Percentiles rank a stretch among this genome's conserved stretches.
These are phyloP conservation scores for Bembecia ichneumoniformis DNA, from an alignment of 2,888 invertebrate genomes.

Conservation along the genomic window DNA sequence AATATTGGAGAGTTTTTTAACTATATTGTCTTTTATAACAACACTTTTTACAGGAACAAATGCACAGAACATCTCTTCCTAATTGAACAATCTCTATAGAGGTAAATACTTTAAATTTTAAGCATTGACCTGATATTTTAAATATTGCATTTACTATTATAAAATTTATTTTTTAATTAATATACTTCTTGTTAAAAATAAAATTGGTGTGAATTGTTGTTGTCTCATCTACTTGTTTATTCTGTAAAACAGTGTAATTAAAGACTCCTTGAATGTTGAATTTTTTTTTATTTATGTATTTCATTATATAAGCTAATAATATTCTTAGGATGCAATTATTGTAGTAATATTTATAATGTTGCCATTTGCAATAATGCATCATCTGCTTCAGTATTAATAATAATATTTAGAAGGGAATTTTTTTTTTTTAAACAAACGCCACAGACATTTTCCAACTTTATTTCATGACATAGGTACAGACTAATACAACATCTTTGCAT, in stretches of 20 bases:
- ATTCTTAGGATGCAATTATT: too few species aligned
- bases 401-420: too few species aligned
- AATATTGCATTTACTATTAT: constrained; percentile 17
- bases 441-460: too few species aligned
- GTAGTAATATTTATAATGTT: too few species aligned
- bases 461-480: too few species aligned
- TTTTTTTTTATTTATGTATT: not conserved
- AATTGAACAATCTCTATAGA: constrained; percentile 29
- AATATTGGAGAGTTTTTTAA: constrained; percentile 56
- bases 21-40: constrained; percentile 55
- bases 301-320: not conserved
- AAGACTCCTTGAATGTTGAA: constrained; percentile 40
- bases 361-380: too few species aligned
- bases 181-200: not conserved
- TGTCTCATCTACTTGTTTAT: constrained; percentile 10
- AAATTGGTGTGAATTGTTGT: constrained; percentile 8
- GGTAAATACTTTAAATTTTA: not conserved
- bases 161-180: constrained; percentile 10
- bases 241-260: constrained; percentile 23
- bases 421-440: too few species aligned
- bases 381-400: too few species aligned
- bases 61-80: constrained; percentile 73
- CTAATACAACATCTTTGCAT: too few species aligned
- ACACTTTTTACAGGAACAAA: constrained; percentile 61
- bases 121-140: not conserved